A percentile compares a stretch with the other conserved stretches of the same genome.
These are phyloP conservation scores for Bambusicola thoracicus DNA, from an alignment of 2,113 vertebrate species.

Conservation along the genomic window DNA sequence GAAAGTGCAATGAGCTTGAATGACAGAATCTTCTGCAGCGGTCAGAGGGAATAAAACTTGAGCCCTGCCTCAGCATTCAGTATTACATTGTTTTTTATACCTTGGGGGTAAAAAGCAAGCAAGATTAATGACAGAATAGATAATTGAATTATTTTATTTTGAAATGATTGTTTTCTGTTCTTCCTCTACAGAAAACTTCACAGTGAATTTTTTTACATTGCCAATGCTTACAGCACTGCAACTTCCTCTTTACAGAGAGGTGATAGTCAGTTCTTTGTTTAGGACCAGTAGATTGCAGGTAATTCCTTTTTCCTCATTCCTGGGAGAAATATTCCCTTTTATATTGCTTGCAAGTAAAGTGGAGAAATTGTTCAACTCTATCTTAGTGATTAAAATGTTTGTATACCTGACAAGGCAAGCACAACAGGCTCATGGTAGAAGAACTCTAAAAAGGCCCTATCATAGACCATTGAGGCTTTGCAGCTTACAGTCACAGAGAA, in stretches of 20 bases:
- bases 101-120: not conserved
- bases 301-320: not conserved
- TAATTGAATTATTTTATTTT: not conserved
- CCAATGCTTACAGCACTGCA: not conserved
- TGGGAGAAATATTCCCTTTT: not conserved
- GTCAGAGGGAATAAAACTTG: not conserved
- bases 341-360: not conserved
- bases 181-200: not conserved
- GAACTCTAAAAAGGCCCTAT: not conserved
- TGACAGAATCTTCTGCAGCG: not conserved
- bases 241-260: not conserved
- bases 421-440: not conserved
- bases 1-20: not conserved
- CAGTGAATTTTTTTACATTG: not conserved
- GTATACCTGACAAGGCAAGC: not conserved
- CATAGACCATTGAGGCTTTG: not conserved
- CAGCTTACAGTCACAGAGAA: not conserved
- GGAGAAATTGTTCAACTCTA: not conserved
- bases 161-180: not conserved
- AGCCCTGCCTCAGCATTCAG: not conserved
- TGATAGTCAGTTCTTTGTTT: not conserved
- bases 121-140: not conserved
- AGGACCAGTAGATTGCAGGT: not conserved
- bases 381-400: not conserved
- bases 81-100: not conserved